Percentiles rank a stretch among this genome's conserved stretches.
phyloP scores from a whole-genome alignment of 2,797 vertebrate genomes.

The Vespertilio murinus region DNA sequence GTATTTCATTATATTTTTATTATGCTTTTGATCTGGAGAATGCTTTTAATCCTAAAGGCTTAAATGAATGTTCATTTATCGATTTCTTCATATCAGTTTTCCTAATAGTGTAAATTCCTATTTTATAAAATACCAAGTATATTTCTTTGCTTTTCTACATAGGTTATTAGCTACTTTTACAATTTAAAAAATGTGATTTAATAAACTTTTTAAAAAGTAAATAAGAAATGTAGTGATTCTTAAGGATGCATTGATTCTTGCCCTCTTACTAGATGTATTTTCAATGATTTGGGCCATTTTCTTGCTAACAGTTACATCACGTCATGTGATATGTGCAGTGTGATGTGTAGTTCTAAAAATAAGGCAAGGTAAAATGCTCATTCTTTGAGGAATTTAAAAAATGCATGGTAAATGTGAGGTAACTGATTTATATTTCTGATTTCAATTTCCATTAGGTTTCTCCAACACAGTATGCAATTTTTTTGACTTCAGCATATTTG shows the following conservation, averaged over 20 bases:
- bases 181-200: slow-evolving; percentile 3
- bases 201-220: not conserved
- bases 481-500: slow-evolving; percentile 50
- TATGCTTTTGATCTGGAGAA: slow-evolving; percentile 39
- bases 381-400: slow-evolving; percentile 64
- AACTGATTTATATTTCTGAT: not conserved
- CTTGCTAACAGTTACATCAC: slow-evolving; percentile 82
- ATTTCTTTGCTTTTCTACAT: slow-evolving; percentile 36
- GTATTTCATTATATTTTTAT: slow-evolving; percentile 46
- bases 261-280: slow-evolving; percentile 70
- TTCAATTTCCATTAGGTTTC: slow-evolving; percentile 49
- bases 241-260: not conserved
- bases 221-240: slow-evolving; percentile 29
- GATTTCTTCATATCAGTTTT: slow-evolving; percentile 48
- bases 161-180: not conserved
- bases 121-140: slow-evolving; percentile 49
- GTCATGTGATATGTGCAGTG: slow-evolving; percentile 81
- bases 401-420: slow-evolving; percentile 64
- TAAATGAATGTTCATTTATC: not conserved
- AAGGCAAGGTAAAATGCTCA: slow-evolving; percentile 76
- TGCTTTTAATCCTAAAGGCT: slow-evolving; percentile 32
- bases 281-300: slow-evolving; percentile 75
- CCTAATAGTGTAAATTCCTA: not conserved
- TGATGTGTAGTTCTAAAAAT: slow-evolving; percentile 85
- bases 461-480: slow-evolving; percentile 2